Evolutionary conservation across 2,113 vertebrate genomes (phyloP).

Genomic region (Sebastes schlegelii): DNA sequence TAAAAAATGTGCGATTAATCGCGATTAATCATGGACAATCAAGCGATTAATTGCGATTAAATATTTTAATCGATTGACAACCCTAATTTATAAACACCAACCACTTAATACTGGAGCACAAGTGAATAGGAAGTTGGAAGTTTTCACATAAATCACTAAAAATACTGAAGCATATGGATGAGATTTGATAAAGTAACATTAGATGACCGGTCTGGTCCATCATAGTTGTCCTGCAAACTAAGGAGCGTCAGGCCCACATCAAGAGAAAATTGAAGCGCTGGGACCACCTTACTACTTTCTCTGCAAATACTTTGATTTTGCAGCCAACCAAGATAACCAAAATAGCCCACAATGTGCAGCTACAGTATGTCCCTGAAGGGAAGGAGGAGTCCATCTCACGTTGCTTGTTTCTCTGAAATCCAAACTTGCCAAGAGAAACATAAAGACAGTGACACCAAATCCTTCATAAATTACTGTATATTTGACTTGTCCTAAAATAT

Average conservation of each 20-base stretch:
- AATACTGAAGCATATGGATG: neutral
- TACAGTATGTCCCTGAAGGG: neutral
- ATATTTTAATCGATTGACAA: too few relatives aligned
- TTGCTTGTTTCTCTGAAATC: slow-evolving; percentile 36
- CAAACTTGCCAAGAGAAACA: slow-evolving; percentile 41
- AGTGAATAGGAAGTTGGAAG: neutral
- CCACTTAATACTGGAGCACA: neutral
- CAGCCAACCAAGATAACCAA: neutral
- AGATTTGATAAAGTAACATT: neutral
- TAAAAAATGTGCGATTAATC: too few relatives aligned
- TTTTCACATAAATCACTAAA: neutral
- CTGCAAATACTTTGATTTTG: slow-evolving; percentile 12
- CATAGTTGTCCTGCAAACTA: neutral
- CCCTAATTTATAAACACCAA: neutral
- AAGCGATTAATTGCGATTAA: too few relatives aligned
- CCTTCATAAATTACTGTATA: slow-evolving; percentile 40
- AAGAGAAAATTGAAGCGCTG: neutral
- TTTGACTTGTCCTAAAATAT: slow-evolving; percentile 39
- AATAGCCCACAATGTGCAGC: slow-evolving; percentile 9
- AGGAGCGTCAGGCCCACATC: neutral
- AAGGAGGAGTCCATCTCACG: slow-evolving; percentile 5
- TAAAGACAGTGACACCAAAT: slow-evolving; percentile 34
- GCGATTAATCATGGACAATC: too few relatives aligned
- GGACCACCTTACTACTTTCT: neutral
- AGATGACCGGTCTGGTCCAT: neutral